These are phyloP conservation scores for Anisognathus igniventris DNA, from an alignment of 2,797 vertebrate species.

Conservation along the genomic window DNA sequence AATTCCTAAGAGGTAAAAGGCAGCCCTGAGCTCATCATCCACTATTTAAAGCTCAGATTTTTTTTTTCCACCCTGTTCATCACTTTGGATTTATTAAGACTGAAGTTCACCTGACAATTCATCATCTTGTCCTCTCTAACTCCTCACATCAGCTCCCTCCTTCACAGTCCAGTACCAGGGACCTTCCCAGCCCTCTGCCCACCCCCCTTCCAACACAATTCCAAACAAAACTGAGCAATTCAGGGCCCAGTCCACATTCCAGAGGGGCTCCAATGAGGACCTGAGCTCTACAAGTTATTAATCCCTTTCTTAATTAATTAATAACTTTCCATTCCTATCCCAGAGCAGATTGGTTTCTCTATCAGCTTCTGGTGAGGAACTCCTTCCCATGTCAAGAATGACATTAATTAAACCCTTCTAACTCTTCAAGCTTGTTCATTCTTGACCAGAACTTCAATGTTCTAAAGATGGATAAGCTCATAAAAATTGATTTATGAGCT, in stretches of 20 bases:
- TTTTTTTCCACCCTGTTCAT: neutral
- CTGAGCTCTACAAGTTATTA: neutral
- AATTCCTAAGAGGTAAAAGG: neutral
- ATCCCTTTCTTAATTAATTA: neutral
- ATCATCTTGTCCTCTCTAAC: neutral
- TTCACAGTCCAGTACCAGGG: fast-evolving
- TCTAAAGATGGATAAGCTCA: neutral
- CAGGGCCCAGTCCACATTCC: neutral
- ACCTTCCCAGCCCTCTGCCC: neutral
- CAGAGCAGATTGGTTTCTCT: neutral
- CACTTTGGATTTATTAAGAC: neutral
- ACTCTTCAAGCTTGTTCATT: neutral
- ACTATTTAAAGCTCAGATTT: neutral
- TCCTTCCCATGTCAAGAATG: neutral
- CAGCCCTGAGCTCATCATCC: neutral
- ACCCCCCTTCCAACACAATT: neutral
- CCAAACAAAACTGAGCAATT: neutral
- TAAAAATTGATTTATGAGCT: neutral
- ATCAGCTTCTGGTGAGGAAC: neutral
- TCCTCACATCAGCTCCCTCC: neutral
- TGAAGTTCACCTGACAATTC: neutral
- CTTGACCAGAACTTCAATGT: neutral
- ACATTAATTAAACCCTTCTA: neutral
- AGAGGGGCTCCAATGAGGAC: neutral
- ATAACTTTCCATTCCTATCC: neutral